Conservation (phyloP, 2,888 invertebrate species). For the Mystacides longicornis region DNA sequence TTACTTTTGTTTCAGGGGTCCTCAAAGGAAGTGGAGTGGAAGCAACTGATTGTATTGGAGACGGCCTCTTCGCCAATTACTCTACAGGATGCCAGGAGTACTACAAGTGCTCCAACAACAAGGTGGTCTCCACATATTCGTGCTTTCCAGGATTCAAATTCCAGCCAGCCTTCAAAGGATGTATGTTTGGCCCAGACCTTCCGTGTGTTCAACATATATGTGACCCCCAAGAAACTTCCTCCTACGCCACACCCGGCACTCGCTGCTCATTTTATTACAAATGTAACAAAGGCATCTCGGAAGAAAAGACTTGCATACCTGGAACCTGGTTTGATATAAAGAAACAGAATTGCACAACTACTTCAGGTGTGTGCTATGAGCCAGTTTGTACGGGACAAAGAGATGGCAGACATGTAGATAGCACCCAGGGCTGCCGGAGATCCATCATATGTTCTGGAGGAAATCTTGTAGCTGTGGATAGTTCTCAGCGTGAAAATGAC, state of each 20-base stretch:
- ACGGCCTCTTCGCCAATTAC: slow-evolving; percentile 44
- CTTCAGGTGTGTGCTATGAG: slow-evolving; percentile 52
- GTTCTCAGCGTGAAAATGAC: slow-evolving; percentile 32
- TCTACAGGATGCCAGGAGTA: slow-evolving; percentile 43
- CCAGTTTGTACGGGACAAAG: slow-evolving; percentile 51
- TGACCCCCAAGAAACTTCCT: slow-evolving; percentile 35
- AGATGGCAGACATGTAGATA: slow-evolving; percentile 51
- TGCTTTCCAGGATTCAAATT: slow-evolving; percentile 41
- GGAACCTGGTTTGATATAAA: slow-evolving; percentile 51
- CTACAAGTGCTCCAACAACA: slow-evolving; percentile 38
- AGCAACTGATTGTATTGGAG: slow-evolving; percentile 33
- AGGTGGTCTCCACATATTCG: slow-evolving; percentile 34
- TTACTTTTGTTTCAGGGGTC: neutral
- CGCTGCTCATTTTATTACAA: slow-evolving; percentile 53
- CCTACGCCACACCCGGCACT: slow-evolving; percentile 50
- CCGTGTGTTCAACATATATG: slow-evolving; percentile 41
- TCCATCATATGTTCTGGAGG: slow-evolving; percentile 45
- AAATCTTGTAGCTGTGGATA: slow-evolving; percentile 36
- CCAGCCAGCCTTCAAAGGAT: slow-evolving; percentile 40
- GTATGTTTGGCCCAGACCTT: slow-evolving; percentile 36
- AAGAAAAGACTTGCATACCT: slow-evolving; percentile 45
- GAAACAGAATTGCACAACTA: slow-evolving; percentile 46
- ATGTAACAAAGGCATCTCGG: slow-evolving; percentile 44
- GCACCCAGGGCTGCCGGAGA: slow-evolving; percentile 50
- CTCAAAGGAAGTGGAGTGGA: neutral